Evolutionary conservation across 2,888 invertebrate species (phyloP).

Genomic region (Endotricha flammealis): DNA sequence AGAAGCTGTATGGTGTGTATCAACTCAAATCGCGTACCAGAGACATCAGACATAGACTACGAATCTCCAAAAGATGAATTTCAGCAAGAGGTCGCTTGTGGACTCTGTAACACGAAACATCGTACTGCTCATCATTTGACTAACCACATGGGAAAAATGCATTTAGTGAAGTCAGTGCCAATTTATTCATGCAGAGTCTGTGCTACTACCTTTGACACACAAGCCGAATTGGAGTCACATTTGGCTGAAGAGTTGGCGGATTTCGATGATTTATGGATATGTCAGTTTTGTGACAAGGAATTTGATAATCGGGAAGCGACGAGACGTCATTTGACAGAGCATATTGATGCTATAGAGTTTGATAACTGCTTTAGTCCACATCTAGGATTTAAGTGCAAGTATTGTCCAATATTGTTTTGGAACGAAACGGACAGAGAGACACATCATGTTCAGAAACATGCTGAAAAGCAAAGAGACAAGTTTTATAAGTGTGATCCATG

Average conservation of each 20-base stretch:
- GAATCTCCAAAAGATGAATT: slow-evolving; percentile 33
- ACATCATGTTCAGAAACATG: slow-evolving; percentile 61
- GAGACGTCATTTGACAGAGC: slow-evolving; percentile 52
- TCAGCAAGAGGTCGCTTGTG: slow-evolving; percentile 41
- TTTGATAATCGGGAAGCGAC: slow-evolving; percentile 56
- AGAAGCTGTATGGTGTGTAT: slow-evolving; percentile 38
- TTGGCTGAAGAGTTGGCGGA: slow-evolving; percentile 47
- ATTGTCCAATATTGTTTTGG: slow-evolving; percentile 70
- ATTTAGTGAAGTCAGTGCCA: slow-evolving; percentile 49
- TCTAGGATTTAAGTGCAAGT: slow-evolving; percentile 69
- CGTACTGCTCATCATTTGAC: slow-evolving; percentile 36
- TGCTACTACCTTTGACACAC: slow-evolving; percentile 52
- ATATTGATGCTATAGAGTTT: slow-evolving; percentile 50
- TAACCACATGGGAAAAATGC: slow-evolving; percentile 57
- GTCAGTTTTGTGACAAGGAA: slow-evolving; percentile 73
- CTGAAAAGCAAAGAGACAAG: slow-evolving; percentile 43
- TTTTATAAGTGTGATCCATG: slow-evolving; percentile 64
- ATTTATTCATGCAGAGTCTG: slow-evolving; percentile 61
- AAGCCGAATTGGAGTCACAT: slow-evolving; percentile 50
- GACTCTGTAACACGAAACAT: slow-evolving; percentile 45
- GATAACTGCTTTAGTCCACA: slow-evolving; percentile 70
- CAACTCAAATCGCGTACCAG: slow-evolving; percentile 43
- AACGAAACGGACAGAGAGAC: slow-evolving; percentile 66
- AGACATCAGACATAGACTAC: slow-evolving; percentile 47
- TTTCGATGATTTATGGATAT: slow-evolving; percentile 67